Evolutionary conservation across 2,888 invertebrate genomes (phyloP).

Genomic region (Congeria kusceri): DNA sequence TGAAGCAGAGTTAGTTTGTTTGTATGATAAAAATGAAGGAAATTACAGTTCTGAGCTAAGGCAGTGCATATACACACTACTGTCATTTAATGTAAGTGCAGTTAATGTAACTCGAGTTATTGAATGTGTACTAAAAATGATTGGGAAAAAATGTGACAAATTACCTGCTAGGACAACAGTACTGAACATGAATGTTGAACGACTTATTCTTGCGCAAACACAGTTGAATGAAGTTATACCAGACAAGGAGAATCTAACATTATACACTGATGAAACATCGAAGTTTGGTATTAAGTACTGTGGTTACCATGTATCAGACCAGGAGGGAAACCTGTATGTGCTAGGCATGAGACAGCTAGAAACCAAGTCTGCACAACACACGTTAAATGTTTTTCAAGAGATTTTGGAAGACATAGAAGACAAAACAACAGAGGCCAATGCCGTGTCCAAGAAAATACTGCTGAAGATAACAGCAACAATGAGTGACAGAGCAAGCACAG

Average conservation of each 20-base stretch:
- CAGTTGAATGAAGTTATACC: conserved; percentile 26
- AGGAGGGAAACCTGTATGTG: conserved; percentile 25
- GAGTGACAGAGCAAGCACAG: conserved; percentile 40
- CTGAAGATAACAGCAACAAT: conserved; percentile 44
- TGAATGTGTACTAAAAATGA: conserved; percentile 20
- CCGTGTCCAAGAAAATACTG: conserved; percentile 15
- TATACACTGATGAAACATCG: conserved; percentile 32
- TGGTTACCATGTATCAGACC: conserved; percentile 34
- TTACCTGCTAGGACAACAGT: conserved; percentile 24
- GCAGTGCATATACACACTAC: conserved; percentile 27
- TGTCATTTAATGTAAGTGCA: conserved; percentile 22
- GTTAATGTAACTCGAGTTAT: conserved; percentile 6
- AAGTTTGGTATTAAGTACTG: conserved; percentile 31
- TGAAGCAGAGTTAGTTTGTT: conserved; percentile 4
- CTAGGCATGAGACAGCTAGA: conserved; percentile 18
- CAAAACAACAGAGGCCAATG: background rate
- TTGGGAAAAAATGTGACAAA: conserved; percentile 7
- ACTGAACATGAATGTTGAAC: conserved; percentile 26
- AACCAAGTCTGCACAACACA: conserved; percentile 24
- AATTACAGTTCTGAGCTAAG: conserved; percentile 22
- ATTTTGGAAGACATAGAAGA: conserved; percentile 34
- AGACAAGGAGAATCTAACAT: conserved; percentile 19
- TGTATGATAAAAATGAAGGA: conserved; percentile 3
- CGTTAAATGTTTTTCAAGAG: conserved; percentile 8
- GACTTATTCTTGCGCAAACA: conserved; percentile 28